A percentile compares a stretch with the other conserved stretches of the same genome.
Conservation (phyloP, 2,113 vertebrate species). For the Merops nubicus region DNA sequence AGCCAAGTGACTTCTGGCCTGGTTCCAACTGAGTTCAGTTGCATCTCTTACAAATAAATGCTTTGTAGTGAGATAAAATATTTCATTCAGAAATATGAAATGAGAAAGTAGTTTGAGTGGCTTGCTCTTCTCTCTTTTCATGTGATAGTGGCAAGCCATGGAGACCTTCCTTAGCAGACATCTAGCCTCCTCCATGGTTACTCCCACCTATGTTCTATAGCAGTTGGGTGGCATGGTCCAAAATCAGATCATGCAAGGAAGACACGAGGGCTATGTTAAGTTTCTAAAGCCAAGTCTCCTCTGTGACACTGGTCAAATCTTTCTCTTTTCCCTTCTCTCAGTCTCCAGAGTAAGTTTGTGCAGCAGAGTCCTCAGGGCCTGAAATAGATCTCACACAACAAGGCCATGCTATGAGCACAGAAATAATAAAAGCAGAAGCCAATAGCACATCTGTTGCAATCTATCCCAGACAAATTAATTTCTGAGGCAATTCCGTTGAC, state of each 20-base stretch:
- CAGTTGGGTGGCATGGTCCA: rapidly evolving
- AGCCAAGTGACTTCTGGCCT: neutral
- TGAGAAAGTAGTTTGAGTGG: neutral
- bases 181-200: neutral
- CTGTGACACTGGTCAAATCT: neutral
- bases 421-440: neutral
- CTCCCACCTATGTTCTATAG: neutral
- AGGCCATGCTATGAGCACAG: rapidly evolving
- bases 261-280: rapidly evolving
- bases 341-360: neutral
- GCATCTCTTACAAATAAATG: neutral
- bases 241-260: neutral
- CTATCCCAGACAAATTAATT: neutral
- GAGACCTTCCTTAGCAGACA: neutral
- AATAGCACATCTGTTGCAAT: neutral
- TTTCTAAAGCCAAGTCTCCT: neutral
- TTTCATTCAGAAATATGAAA: neutral
- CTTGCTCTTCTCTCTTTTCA: neutral
- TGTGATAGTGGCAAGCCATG: neutral
- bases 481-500: neutral
- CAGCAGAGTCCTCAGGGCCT: neutral
- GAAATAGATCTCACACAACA: neutral
- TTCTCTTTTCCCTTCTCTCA: neutral
- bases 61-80: neutral
- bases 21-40: neutral